These are phyloP conservation scores for Sebastes oblongus DNA, from an alignment of 2,797 vertebrate species.

Conservation along the genomic window DNA sequence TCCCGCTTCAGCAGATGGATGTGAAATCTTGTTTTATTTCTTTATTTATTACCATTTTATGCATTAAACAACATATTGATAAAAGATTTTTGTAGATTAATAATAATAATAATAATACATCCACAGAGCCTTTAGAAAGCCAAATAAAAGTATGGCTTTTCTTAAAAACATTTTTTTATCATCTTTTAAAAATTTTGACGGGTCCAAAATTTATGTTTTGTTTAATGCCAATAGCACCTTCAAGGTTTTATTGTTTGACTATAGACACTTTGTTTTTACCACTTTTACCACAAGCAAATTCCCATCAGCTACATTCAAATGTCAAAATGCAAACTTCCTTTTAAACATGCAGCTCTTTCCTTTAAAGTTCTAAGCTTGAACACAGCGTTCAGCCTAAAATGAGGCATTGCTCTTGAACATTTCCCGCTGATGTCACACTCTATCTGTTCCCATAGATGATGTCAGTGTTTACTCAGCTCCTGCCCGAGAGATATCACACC, in stretches of 20 bases:
- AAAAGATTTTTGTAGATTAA: too few relatives aligned
- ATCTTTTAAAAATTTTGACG: too few relatives aligned
- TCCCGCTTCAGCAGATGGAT: neutral
- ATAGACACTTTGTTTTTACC: neutral
- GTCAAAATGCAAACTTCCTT: neutral
- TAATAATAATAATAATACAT: too few relatives aligned
- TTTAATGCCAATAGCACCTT: too few relatives aligned
- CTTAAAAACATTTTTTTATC: too few relatives aligned
- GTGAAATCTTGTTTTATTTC: neutral
- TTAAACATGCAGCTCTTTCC: neutral
- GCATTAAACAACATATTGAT: too few relatives aligned
- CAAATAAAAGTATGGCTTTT: too few relatives aligned
- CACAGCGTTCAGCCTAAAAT: neutral
- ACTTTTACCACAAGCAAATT: too few relatives aligned
- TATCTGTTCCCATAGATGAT: conserved; percentile 64
- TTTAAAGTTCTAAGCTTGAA: neutral
- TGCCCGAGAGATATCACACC: conserved; percentile 76
- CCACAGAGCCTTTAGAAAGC: too few relatives aligned
- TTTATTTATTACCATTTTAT: too few relatives aligned
- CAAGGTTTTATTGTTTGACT: too few relatives aligned
- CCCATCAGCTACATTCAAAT: neutral
- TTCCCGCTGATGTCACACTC: conserved; percentile 66
- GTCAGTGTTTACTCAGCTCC: conserved; percentile 76
- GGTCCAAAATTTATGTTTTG: too few relatives aligned
- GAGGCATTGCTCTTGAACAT: neutral